Base-by-base conservation (phyloP, 2,797 vertebrate species). In the Tapirus indicus region DNA sequence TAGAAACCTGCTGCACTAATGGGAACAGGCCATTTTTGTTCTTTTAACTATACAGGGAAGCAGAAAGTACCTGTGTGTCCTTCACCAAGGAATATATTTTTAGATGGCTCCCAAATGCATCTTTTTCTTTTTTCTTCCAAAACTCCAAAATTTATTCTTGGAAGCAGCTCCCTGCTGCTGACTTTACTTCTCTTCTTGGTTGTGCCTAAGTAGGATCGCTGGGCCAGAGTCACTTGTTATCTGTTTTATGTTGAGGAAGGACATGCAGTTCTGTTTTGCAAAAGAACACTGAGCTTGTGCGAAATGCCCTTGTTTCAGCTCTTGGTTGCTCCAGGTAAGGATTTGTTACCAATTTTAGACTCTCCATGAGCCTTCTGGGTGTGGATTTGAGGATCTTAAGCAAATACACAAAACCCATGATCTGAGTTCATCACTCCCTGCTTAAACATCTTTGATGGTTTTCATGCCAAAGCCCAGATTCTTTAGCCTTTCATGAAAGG, bases 61-160 rank as follows among this genome's bases (percentile, higher is more conserved):
- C 47, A 44, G 91, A 87, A 94, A 96, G 60, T 95, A 96, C 74
- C 91, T 11, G 8, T 1, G 17, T 91, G 87, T 80, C 96, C 96
- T 94, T 97, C 49, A 32, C 79, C 77, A 85, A 88, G 12, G 85
- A 93, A 78, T 77, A n/a, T 85, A 93, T 98, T 97, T 97, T 98
- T 98, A 96, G 94, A 97, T 94, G 95, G 94, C 93, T 98, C 78
- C 95, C 85, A 94, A 96, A 97, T 87, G 74, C 1, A 58, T 82
- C 35, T 89, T 21, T 97, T 94, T 95, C 97, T 83, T 7, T 96
- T 87, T 95, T 41, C 44, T 62, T 79, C 93, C 91, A 13, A 23
- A 6, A 25, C 38, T n/a, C 88, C 75, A 82, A 44, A 71, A 88
- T 97, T 97, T 97, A 97, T 97, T 97, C 91, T 90, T 90, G 66